Percentiles rank a stretch among this genome's conserved stretches.
These are phyloP conservation scores for Perodicticus potto DNA, from an alignment of 2,797 vertebrate species.

Conservation along the genomic window DNA sequence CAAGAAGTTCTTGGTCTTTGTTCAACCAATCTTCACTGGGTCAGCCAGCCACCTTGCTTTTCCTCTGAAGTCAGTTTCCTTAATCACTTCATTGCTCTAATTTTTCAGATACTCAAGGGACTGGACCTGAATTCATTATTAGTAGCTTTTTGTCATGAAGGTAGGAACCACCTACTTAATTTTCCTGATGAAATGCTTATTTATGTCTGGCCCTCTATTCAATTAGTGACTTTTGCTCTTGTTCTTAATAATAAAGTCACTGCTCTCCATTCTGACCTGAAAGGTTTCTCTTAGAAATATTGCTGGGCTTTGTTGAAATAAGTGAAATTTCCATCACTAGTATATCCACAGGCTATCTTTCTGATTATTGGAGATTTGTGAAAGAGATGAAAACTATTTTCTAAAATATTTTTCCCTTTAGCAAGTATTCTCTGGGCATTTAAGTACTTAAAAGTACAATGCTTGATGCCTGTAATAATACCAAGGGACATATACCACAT, in stretches of 20 bases:
- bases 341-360: background rate
- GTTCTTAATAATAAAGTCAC: background rate
- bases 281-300: slow-evolving; percentile 31
- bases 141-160: slow-evolving; percentile 65
- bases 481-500: background rate
- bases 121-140: slow-evolving; percentile 83
- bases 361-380: background rate
- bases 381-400: slow-evolving; percentile 47
- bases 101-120: slow-evolving; percentile 76
- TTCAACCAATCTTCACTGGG: background rate
- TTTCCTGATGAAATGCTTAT: slow-evolving; percentile 72
- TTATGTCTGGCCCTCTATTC: slow-evolving; percentile 65
- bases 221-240: slow-evolving; percentile 43
- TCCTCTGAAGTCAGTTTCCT: slow-evolving; percentile 67
- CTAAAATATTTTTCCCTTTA: background rate
- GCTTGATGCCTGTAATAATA: background rate
- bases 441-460: background rate
- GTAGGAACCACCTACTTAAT: slow-evolving; percentile 63
- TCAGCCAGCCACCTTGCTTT: slow-evolving; percentile 51
- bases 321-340: background rate
- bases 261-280: slow-evolving; percentile 25
- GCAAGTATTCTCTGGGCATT: background rate
- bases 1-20: slow-evolving; percentile 57
- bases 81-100: slow-evolving; percentile 78
- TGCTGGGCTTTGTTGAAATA: slow-evolving; percentile 9